Evolutionary conservation across 2,113 vertebrate species (phyloP).

Genomic region (human): GRCh38 chr14:36704501-36705000

Average conservation of each 20-base stretch:
- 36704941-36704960: conserved; percentile 3
- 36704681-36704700: not conserved
- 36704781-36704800: not conserved
- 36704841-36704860: conserved; percentile 31
- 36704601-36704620: too few species aligned
- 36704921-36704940: not conserved
- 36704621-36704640: too few species aligned
- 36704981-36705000: not conserved
- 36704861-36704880: not conserved
- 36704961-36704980: not conserved
- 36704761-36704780: not conserved
- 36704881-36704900: not conserved
- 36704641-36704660: too few species aligned
- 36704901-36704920: conserved; percentile 10
- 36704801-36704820: not conserved
- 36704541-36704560: too few species aligned
- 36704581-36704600: too few species aligned
- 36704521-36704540: too few species aligned
- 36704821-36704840: not conserved
- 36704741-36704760: not conserved
- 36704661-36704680: too few species aligned
- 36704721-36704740: not conserved
- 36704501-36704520: too few species aligned
- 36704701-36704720: not conserved
- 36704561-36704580: too few species aligned